Base-by-base conservation (phyloP, 2,888 invertebrate species). In the Caenorhabditis virilis region DNA sequence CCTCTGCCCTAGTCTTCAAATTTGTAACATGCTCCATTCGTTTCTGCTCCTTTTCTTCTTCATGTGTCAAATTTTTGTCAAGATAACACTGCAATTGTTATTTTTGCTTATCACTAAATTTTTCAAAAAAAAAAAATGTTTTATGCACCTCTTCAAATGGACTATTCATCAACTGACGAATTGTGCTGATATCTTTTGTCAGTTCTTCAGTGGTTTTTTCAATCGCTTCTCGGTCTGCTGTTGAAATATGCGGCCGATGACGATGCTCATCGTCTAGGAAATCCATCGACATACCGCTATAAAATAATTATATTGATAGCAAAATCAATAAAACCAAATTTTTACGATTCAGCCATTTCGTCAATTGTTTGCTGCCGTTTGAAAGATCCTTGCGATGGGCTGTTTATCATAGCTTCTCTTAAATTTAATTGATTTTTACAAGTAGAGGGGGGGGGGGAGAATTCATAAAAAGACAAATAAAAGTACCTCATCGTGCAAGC, bases 1-100 rank as follows among this genome's bases (percentile, higher is more conserved):
- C 48, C 7, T 50, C 45, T 2, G 71, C 69, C 27, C 57, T 53
- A 11, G 15, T 46, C 25, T 69, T 67, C 41, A 71, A 43, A 30
- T 45, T 48, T 36, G 53, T 58, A 56, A 75, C 52, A 25, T 75
- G 48, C 20, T 47, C 54, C 20, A 48, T 58, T 22, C 59, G 48
- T 25, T 54, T 30, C 42, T 64, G 42, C 58, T 78, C 77, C 20
- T 66, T 72, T 33, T 70, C 67, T 18, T 66, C 75, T 30, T 78
- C 78, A 42, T 77, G 72, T 7, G 72, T 72, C 52, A 80, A 61
- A 55, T 80, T 78, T 27, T 79, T 66, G 57, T 80, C 76, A 54
- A 72, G 61, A 59, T 74, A 76, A 62, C 65, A 69, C 78, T 78
- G 68, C 33, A 64, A 58, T 42, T 35, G 39, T 23, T 18, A 22